These are phyloP conservation scores for Notarius quadriscutis DNA, from an alignment of 2,113 vertebrate genomes.

Conservation along the genomic window DNA sequence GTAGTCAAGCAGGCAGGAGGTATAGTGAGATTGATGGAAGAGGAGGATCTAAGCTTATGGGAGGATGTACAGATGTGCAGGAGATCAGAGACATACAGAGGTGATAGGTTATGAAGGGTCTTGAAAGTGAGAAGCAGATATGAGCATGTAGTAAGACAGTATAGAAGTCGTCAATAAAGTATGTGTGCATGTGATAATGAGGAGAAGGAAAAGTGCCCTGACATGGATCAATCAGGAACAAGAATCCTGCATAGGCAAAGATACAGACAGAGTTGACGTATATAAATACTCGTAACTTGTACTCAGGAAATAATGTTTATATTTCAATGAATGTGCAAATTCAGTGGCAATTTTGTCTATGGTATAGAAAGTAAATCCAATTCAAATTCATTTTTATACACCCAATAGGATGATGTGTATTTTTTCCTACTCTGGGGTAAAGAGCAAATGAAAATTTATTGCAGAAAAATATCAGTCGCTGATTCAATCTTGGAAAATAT, in stretches of 20 bases:
- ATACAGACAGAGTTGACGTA: not conserved
- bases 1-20: too few species aligned
- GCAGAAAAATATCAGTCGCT: slow-evolving; percentile 38
- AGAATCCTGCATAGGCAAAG: not conserved
- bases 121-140: too few species aligned
- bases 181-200: not conserved
- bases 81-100: too few species aligned
- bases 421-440: slow-evolving; percentile 25
- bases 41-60: too few species aligned
- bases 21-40: too few species aligned
- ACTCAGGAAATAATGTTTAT: not conserved
- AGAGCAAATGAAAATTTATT: slow-evolving; percentile 52
- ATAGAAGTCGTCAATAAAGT: not conserved
- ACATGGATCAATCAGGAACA: not conserved
- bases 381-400: slow-evolving; percentile 26
- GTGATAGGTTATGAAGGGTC: too few species aligned
- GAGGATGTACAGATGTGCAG: too few species aligned
- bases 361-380: slow-evolving; percentile 15
- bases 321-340: not conserved
- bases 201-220: not conserved
- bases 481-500: slow-evolving; percentile 44
- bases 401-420: slow-evolving; percentile 24
- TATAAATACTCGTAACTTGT: not conserved
- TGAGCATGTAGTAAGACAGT: too few species aligned
- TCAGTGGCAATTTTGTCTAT: not conserved